phyloP scores from a whole-genome alignment of 1,140 invertebrate species.

The Cataglyphis hispanica region DNA sequence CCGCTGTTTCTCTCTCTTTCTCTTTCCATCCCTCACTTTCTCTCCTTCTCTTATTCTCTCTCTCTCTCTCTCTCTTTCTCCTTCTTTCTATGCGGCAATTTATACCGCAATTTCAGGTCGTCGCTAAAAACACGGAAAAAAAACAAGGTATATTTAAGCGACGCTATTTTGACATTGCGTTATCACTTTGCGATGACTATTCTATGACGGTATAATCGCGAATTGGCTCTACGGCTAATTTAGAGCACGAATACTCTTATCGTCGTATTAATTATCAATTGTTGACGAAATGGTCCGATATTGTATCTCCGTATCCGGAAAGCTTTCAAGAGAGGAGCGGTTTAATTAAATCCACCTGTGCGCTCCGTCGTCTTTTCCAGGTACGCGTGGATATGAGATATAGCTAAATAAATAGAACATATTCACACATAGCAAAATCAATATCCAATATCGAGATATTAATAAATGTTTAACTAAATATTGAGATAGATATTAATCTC shows the following conservation, averaged over 20 bases:
- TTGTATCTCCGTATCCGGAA: not conserved
- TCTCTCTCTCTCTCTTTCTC: not conserved
- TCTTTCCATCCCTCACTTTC: no score
- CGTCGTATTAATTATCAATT: constrained; percentile 3
- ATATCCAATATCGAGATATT: constrained; percentile 36
- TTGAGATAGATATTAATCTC: constrained; percentile 19
- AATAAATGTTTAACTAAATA: constrained; percentile 22
- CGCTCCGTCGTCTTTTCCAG: not conserved
- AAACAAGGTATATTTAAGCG: constrained; percentile 15
- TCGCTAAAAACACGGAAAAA: not conserved
- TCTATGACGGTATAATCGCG: not conserved
- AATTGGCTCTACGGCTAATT: not conserved
- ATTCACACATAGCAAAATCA: not conserved
- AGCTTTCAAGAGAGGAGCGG: not conserved
- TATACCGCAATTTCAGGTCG: constrained; percentile 51
- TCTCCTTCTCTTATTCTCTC: not conserved
- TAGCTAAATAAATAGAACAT: not conserved
- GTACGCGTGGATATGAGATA: not conserved
- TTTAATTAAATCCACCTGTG: not conserved
- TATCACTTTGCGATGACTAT: not conserved
- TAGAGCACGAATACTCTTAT: not conserved
- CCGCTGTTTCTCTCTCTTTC: not conserved
- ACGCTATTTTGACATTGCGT: constrained; percentile 7
- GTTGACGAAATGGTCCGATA: not conserved
- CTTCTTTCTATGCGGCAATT: constrained; percentile 54